Percentiles rank a stretch among this genome's conserved stretches.
Conservation (phyloP, 2,888 invertebrate genomes). For the Trissolcus japonicus region DNA sequence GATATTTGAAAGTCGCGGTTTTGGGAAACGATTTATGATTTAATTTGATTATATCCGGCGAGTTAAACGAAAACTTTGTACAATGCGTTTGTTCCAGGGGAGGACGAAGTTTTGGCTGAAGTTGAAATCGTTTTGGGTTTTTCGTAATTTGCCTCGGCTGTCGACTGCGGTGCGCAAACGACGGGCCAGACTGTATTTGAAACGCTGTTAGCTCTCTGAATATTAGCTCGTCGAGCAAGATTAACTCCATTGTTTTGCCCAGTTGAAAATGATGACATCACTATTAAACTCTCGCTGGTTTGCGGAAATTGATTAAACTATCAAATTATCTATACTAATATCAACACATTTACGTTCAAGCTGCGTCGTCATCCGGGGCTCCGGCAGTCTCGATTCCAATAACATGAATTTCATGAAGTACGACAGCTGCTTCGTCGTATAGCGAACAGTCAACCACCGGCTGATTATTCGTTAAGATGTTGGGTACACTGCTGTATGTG, state of each 20-base stretch:
- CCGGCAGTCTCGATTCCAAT: conserved; percentile 51
- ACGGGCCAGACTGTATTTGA: conserved; percentile 73
- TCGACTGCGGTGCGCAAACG: conserved; percentile 61
- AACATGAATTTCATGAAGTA: conserved; percentile 54
- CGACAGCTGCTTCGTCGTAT: conserved; percentile 22
- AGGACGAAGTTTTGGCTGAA: conserved; percentile 31
- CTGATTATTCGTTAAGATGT: conserved; percentile 56
- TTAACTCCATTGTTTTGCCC: conserved; percentile 73
- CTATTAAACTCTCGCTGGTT: conserved; percentile 75
- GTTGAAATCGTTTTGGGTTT: conserved; percentile 38
- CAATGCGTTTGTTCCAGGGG: conserved; percentile 4
- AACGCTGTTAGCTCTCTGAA: conserved; percentile 75
- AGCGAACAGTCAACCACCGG: conserved; percentile 22
- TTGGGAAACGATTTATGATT: background rate
- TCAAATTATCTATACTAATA: conserved; percentile 76
- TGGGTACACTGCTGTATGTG: conserved; percentile 28
- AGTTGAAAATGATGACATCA: conserved; percentile 76
- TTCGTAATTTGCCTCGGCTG: conserved; percentile 49
- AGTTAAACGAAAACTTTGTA: background rate
- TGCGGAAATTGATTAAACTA: conserved; percentile 76
- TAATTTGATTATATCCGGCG: background rate
- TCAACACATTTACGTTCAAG: conserved; percentile 63
- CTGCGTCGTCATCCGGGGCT: conserved; percentile 23
- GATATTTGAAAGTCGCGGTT: background rate
- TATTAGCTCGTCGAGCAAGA: conserved; percentile 76